A percentile compares a stretch with the other conserved stretches of the same genome.
Conservation (phyloP, 2,113 vertebrate species). For the Ictidomys tridecemlineatus region DNA sequence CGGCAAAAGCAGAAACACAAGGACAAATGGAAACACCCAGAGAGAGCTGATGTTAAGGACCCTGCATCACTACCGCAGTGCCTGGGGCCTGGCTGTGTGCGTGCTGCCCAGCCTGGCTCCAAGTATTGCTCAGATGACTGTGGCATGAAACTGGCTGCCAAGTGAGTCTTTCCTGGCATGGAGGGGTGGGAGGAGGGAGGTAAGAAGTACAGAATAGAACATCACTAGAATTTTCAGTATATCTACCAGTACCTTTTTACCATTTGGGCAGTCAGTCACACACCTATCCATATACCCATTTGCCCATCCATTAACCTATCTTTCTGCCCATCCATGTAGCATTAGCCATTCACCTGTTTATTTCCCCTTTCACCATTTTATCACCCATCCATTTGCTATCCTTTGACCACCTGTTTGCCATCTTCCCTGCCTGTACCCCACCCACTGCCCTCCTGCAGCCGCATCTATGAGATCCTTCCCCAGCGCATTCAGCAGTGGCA, state of each 20-base stretch:
- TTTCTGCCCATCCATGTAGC: too few relatives aligned
- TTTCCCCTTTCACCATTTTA: background rate
- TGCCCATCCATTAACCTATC: too few relatives aligned
- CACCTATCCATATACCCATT: background rate
- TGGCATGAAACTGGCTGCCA: conserved; percentile 96
- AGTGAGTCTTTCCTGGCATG: conserved; percentile 87
- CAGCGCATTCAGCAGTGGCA: conserved; percentile 99
- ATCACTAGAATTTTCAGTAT: background rate
- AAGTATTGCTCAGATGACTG: conserved; percentile 98
- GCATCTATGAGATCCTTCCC: conserved; percentile 97
- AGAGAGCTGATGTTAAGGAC: conserved; percentile 90
- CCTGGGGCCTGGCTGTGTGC: conserved; percentile 94
- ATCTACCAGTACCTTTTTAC: background rate
- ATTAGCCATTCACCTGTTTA: background rate
- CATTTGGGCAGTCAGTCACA: background rate
- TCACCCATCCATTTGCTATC: background rate
- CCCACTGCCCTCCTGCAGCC: conserved; percentile 83
- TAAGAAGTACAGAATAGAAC: background rate
- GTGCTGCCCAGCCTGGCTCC: conserved; percentile 89
- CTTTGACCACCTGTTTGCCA: background rate
- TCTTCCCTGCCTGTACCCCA: background rate
- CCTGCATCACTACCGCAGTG: conserved; percentile 91
- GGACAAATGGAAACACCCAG: conserved; percentile 91
- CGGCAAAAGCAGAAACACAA: conserved; percentile 96
- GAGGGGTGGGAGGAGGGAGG: background rate